These are phyloP conservation scores for Cyrtodaria siliqua DNA, from an alignment of 2,888 invertebrate genomes.

Conservation along the genomic window DNA sequence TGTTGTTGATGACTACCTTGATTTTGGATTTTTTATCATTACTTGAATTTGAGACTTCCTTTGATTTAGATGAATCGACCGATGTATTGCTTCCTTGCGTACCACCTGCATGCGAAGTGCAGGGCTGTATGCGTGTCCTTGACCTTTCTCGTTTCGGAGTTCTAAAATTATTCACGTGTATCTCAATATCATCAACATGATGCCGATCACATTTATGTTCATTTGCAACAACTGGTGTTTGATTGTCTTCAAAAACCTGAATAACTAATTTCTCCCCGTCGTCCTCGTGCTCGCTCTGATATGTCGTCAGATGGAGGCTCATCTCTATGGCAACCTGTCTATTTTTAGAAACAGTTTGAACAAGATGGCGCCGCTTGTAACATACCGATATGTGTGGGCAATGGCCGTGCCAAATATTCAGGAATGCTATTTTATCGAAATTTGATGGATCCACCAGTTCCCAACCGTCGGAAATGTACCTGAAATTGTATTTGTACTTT, in stretches of 20 bases:
- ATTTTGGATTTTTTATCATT: too few species aligned
- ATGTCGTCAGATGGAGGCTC: slow-evolving; percentile 65
- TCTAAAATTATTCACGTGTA: slow-evolving; percentile 24
- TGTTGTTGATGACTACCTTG: too few species aligned
- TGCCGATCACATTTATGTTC: slow-evolving; percentile 17
- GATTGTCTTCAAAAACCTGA: slow-evolving; percentile 61
- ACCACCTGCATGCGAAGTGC: neutral
- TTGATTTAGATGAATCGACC: too few species aligned
- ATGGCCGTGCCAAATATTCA: slow-evolving; percentile 73
- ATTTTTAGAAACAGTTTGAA: neutral
- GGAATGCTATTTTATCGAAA: slow-evolving; percentile 58
- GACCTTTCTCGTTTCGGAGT: neutral
- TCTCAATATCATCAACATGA: slow-evolving; percentile 35
- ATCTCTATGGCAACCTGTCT: slow-evolving; percentile 53
- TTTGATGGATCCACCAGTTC: slow-evolving; percentile 53
- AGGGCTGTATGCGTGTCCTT: neutral
- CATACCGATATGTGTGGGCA: slow-evolving; percentile 72
- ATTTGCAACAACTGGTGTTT: slow-evolving; percentile 7
- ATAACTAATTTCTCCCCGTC: slow-evolving; percentile 66
- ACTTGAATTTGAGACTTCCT: too few species aligned
- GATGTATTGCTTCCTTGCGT: neutral
- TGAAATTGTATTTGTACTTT: too few species aligned
- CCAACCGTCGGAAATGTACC: slow-evolving; percentile 71
- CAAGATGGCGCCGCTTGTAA: slow-evolving; percentile 48
- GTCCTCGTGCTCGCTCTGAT: slow-evolving; percentile 61